Evolutionary conservation across 2,797 vertebrate species (phyloP).

Genomic region (Philypnodon macrostomus): DNA sequence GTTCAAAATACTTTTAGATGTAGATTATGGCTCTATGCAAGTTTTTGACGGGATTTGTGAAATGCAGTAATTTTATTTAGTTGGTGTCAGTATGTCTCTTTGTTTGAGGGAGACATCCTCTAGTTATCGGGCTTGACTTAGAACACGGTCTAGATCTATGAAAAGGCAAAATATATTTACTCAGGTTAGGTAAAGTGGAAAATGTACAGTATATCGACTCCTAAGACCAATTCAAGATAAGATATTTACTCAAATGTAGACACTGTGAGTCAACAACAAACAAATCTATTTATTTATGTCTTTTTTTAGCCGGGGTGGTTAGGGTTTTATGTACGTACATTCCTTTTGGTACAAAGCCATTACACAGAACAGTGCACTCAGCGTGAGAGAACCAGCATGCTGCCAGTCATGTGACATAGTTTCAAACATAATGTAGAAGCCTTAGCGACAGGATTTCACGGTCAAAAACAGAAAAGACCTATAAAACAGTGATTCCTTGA

Average conservation of each 20-base stretch:
- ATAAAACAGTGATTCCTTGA: too few relatives aligned
- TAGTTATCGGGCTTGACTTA: too few relatives aligned
- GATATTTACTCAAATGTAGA: too few relatives aligned
- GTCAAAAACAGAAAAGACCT: too few relatives aligned
- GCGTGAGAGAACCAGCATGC: slow-evolving; percentile 6
- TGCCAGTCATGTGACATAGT: slow-evolving; percentile 14
- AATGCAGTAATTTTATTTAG: too few relatives aligned
- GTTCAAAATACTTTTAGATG: slow-evolving; percentile 1
- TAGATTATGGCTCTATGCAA: neutral
- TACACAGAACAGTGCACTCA: slow-evolving; percentile 9
- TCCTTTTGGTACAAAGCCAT: slow-evolving; percentile 12
- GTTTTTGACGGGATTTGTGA: neutral
- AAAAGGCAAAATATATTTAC: too few relatives aligned
- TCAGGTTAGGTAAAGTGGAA: too few relatives aligned
- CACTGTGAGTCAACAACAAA: neutral
- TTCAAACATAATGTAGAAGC: slow-evolving; percentile 6
- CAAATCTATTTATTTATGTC: neutral
- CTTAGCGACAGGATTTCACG: slow-evolving; percentile 12
- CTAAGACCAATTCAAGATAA: too few relatives aligned
- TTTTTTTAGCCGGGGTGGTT: neutral
- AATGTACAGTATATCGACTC: too few relatives aligned
- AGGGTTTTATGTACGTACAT: slow-evolving; percentile 8
- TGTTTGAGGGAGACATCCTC: too few relatives aligned
- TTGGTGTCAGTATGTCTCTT: too few relatives aligned
- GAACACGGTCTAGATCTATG: too few relatives aligned